These are phyloP conservation scores for Caranx melampygus DNA, from an alignment of 2,113 vertebrate species.

Conservation along the genomic window DNA sequence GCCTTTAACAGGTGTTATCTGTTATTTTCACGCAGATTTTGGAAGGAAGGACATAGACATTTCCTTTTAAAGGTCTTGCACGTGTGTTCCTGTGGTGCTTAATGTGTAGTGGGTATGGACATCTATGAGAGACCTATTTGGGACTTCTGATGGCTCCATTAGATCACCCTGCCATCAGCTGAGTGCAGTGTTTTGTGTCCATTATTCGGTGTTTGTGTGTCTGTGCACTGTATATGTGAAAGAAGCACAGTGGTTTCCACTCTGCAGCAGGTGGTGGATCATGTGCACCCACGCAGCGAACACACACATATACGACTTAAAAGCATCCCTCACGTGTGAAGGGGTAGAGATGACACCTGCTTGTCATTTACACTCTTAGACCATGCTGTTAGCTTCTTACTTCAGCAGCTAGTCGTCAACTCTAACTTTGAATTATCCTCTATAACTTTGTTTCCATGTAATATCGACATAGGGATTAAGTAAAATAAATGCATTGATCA, in stretches of 20 bases:
- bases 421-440: constrained; percentile 27
- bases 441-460: constrained; percentile 52
- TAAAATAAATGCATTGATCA: not conserved
- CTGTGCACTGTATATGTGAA: constrained; percentile 17
- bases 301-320: constrained; percentile 33
- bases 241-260: constrained; percentile 18
- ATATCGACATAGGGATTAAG: constrained; percentile 13
- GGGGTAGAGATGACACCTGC: constrained; percentile 9
- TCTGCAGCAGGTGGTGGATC: constrained; percentile 51
- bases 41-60: not conserved
- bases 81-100: constrained; percentile 16
- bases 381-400: constrained; percentile 39
- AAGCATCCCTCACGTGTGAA: constrained; percentile 45
- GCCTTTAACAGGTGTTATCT: not conserved
- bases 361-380: constrained; percentile 18
- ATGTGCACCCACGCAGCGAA: not conserved
- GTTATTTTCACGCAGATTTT: constrained; percentile 11
- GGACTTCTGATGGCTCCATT: constrained; percentile 44
- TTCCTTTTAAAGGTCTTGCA: not conserved
- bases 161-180: constrained; percentile 45
- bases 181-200: constrained; percentile 39
- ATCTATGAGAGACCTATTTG: constrained; percentile 48
- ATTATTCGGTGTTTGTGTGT: constrained; percentile 29
- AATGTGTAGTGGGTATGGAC: constrained; percentile 26
- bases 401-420: constrained; percentile 48